These are phyloP conservation scores for Ceratosolen solmsi DNA, from an alignment of 1,140 invertebrate genomes.

Conservation along the genomic window DNA sequence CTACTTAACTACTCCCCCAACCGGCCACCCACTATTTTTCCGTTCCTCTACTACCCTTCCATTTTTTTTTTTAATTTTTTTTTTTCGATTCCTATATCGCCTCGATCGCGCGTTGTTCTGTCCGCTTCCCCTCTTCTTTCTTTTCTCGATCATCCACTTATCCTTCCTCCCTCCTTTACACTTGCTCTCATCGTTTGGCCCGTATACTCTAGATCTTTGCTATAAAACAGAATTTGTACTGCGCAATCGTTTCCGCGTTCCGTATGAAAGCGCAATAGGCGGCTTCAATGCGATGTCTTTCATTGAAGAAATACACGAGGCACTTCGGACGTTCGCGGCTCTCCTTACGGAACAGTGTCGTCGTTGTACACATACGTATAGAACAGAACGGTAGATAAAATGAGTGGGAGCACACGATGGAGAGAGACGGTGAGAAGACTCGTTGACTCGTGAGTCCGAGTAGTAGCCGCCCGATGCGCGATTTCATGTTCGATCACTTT, in stretches of 20 bases:
- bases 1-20: background rate
- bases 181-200: background rate
- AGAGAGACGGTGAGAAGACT: background rate
- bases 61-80: background rate
- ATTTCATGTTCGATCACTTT: constrained; percentile 57
- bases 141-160: too few relatives aligned
- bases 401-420: too few relatives aligned
- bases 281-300: too few relatives aligned
- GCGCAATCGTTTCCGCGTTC: too few relatives aligned
- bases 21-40: constrained; percentile 1
- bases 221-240: too few relatives aligned
- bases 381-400: too few relatives aligned
- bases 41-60: background rate
- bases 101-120: background rate
- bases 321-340: too few relatives aligned
- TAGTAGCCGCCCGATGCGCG: constrained; percentile 53
- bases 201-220: background rate
- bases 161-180: background rate
- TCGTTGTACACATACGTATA: too few relatives aligned
- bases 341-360: too few relatives aligned
- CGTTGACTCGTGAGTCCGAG: background rate
- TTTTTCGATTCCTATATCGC: background rate
- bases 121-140: too few relatives aligned
- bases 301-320: background rate
- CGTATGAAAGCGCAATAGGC: too few relatives aligned